These are phyloP conservation scores for Phoenicopterus ruber DNA, from an alignment of 2,113 vertebrate genomes.

Conservation along the genomic window DNA sequence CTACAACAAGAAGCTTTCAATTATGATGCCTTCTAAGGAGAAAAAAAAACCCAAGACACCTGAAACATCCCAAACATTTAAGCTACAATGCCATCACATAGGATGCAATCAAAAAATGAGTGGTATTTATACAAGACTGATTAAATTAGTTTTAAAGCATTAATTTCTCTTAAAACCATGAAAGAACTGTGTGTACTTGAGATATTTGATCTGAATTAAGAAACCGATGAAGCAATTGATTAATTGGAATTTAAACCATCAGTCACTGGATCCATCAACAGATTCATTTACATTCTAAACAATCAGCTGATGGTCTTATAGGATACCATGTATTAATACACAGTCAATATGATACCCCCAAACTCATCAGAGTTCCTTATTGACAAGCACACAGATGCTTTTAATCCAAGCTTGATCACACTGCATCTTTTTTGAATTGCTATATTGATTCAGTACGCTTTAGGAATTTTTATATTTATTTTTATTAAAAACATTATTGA, in stretches of 20 bases:
- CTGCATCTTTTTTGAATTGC: constrained; percentile 77
- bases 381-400: constrained; percentile 80
- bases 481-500: constrained; percentile 5
- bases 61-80: constrained; percentile 68
- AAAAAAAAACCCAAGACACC: not conserved
- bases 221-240: constrained; percentile 97
- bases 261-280: constrained; percentile 92
- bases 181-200: constrained; percentile 86
- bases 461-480: constrained; percentile 74
- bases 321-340: constrained; percentile 87
- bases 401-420: constrained; percentile 80
- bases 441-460: constrained; percentile 70
- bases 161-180: constrained; percentile 88
- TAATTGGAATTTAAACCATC: constrained; percentile 98
- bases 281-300: constrained; percentile 97
- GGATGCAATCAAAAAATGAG: constrained; percentile 72
- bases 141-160: constrained; percentile 90
- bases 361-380: constrained; percentile 74
- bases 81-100: constrained; percentile 75
- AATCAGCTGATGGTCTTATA: constrained; percentile 89
- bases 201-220: constrained; percentile 98
- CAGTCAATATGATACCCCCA: constrained; percentile 81
- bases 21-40: not conserved
- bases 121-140: constrained; percentile 85
- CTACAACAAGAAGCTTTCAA: constrained; percentile 15